phyloP scores from a whole-genome alignment of 2,888 invertebrate species.

The Diaphora mendica region DNA sequence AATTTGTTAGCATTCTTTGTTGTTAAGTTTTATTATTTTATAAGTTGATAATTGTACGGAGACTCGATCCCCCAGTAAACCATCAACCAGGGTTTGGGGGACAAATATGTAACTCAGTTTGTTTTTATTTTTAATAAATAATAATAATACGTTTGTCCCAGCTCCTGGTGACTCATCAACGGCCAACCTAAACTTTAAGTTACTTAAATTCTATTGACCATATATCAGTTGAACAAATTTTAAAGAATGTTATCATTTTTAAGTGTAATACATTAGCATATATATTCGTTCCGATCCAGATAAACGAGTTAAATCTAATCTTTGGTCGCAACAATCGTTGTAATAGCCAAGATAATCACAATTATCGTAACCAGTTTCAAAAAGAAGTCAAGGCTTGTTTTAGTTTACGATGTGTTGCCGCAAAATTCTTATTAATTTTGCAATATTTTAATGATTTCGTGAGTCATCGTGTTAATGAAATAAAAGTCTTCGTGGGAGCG shows the following conservation, averaged over 20 bases:
- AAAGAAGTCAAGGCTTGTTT: slow-evolving; percentile 36
- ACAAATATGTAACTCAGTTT: no score
- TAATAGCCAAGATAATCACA: slow-evolving; percentile 19
- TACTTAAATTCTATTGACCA: slow-evolving; percentile 17
- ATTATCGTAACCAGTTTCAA: slow-evolving; percentile 28
- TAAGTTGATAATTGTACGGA: no score
- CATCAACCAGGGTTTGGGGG: no score
- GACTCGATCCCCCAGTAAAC: no score
- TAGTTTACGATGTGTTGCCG: slow-evolving; percentile 14
- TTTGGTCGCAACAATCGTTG: slow-evolving; percentile 1
- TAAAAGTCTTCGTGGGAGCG: slow-evolving; percentile 28
- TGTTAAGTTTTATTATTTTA: no score
- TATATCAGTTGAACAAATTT: background rate
- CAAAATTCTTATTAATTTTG: slow-evolving; percentile 24
- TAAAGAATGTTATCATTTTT: background rate
- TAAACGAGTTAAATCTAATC: background rate
- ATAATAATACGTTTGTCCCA: slow-evolving; percentile 33
- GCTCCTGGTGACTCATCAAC: slow-evolving; percentile 44
- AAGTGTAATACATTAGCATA: background rate
- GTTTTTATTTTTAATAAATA: no score
- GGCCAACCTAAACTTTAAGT: slow-evolving; percentile 35
- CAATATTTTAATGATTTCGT: slow-evolving; percentile 23
- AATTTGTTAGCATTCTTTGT: no score
- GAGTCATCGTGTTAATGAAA: slow-evolving; percentile 20
- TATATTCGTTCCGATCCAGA: background rate